A percentile compares a stretch with the other conserved stretches of the same genome.
Evolutionary conservation across 2,797 vertebrate species (phyloP).

Genomic region (Adrianichthys oophorus): DNA sequence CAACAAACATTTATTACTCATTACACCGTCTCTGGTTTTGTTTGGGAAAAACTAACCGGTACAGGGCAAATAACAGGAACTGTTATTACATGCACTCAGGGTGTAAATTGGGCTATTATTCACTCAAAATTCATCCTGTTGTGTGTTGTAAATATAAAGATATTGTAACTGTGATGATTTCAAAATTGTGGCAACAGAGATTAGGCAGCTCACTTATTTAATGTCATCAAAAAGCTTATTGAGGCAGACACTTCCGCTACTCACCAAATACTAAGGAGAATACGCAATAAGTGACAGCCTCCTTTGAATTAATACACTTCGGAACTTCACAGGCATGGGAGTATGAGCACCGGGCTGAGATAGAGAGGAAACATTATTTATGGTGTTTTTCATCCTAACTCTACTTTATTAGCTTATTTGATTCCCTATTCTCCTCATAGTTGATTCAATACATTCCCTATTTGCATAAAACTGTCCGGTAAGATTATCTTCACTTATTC

Average conservation of each 20-base stretch:
- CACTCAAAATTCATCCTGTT: constrained; percentile 26
- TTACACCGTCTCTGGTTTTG: constrained; percentile 41
- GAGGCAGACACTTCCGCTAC: constrained; percentile 48
- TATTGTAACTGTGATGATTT: constrained; percentile 39
- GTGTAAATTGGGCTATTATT: constrained; percentile 39
- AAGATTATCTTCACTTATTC: constrained; percentile 88
- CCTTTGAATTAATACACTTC: constrained; percentile 78
- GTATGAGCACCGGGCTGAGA: constrained; percentile 68
- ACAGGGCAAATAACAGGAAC: constrained; percentile 25
- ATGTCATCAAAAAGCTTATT: constrained; percentile 47
- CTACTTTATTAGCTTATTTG: constrained; percentile 85
- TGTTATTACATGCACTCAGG: constrained; percentile 48
- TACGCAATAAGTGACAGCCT: constrained; percentile 69
- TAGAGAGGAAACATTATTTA: constrained; percentile 77
- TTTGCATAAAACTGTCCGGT: constrained; percentile 87
- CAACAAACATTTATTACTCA: constrained; percentile 71
- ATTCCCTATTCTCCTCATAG: constrained; percentile 83
- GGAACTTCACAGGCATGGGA: constrained; percentile 68
- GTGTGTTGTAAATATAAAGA: constrained; percentile 39
- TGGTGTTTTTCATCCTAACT: constrained; percentile 79
- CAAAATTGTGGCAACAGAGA: constrained; percentile 51
- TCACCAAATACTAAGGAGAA: constrained; percentile 63
- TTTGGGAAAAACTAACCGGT: constrained; percentile 31
- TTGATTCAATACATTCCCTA: constrained; percentile 86
- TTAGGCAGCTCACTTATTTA: constrained; percentile 48